Evolutionary conservation across 2,797 vertebrate species (phyloP), one percentile per base, ranked within the genome.

Genomic region (Sciaenops ocellatus): DNA sequence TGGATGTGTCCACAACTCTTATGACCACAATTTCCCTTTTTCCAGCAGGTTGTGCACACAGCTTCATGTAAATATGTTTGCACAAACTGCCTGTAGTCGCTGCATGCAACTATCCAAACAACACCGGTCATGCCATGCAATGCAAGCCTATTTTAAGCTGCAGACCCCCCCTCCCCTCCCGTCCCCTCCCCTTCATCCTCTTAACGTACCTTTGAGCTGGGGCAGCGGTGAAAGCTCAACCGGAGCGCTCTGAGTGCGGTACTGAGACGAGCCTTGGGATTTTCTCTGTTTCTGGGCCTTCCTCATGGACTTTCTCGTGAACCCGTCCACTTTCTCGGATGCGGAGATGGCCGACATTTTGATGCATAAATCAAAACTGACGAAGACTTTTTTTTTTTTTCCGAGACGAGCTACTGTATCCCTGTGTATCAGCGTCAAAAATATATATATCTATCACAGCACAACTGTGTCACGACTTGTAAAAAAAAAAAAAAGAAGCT

Each of bases 321-420:
- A 99, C 63, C 98, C 98, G 85, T 99, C 98, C 96, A 98, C 98
- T 95, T 99, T 99, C 95, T 99, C 98, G 83, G 97, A 94, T 83
- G 98, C 97, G 38, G 98, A 97, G 94, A 99, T 97, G 93, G 97
- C 95, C 94, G 97, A 96, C 96, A 99, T 98, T 90, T 94, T 94
- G 91, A 79, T 89, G 86, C 89, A 90, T 56, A 73, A 81, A 38
- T 38, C 34, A 34, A 38, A 38, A 89, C 78, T 66, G 90, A 61
- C 77, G 61, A 81, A 78, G 79, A 80, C 82, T 76, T 87, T 56
- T 34, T 34, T 34, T 34, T 34, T 28, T 28, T 28, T 4, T 28
- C 28, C 30, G 30, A 70, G 73, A 74, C 48, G 24, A 86, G 69
- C 74, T 59, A 62, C 5, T 78, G 85, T 87, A 78, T 84, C 68